Evolutionary conservation across 2,113 vertebrate species (phyloP), one percentile per base, ranked within the genome.

Genomic region (Cygnus atratus): DNA sequence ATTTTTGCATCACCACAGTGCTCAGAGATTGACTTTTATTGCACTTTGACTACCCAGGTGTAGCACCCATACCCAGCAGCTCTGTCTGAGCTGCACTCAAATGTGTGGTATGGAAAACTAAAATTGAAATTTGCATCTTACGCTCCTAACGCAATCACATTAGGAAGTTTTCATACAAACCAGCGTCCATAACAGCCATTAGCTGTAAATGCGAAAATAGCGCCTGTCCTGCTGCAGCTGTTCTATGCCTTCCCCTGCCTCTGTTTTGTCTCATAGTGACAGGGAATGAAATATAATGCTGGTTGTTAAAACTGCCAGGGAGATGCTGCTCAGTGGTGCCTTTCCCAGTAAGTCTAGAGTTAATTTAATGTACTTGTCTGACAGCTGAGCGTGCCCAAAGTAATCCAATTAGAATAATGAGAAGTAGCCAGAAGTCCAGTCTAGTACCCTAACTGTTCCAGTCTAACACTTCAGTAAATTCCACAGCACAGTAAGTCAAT

Each of bases 351-450:
- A 71, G 17, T 33, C 50, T 44, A 35, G 65, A 86, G 85, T 63
- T 96, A 90, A 96, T 65, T 43, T 65, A 21, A 81, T 74, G 37
- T 54, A 58, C 26, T 80, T 70, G 58, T 5, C 79, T 68, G 67
- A 59, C 63, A 79, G 72, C 59, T 77, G 75, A 93, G 52, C 22
- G 70, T 33, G 63, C 59, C 75, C 22, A 33, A 21, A 44, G 7
- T 75, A 95, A 96, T 93, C 83, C 78, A 88, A 59, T 94, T 92
- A 86, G 68, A 76, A 13, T 84, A 94, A 93, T n/a, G 9, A 39
- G 37, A 67, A 80, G 75, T 8, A 35, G 44, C 39, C 57, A 70
- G 57, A 54, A 77, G 76, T 74, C 57, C 35, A 81, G 39, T 5
- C 79, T 26, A 15, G 28, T 29, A 25, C 39, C 67, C 7, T 18